These are phyloP conservation scores for Oriolus oriolus DNA, from an alignment of 2,113 vertebrate genomes.

Conservation along the genomic window DNA sequence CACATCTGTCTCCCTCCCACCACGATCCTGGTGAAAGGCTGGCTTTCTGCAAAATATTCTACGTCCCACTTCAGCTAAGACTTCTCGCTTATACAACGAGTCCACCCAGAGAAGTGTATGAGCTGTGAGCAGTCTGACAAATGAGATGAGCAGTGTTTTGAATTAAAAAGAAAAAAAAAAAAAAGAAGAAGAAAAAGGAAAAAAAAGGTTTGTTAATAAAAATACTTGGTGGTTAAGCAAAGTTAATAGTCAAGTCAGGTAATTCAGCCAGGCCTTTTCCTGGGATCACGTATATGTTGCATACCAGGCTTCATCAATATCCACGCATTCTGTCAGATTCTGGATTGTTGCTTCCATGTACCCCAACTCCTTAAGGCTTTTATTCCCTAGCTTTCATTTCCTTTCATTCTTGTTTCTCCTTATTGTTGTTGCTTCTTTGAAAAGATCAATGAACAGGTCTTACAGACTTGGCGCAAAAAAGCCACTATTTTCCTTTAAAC, in stretches of 20 bases:
- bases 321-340: not conserved
- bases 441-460: slow-evolving; percentile 68
- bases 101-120: not conserved
- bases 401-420: slow-evolving; percentile 35
- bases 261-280: not conserved
- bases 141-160: not conserved
- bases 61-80: not conserved
- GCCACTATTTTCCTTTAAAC: slow-evolving; percentile 63
- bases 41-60: not conserved
- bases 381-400: slow-evolving; percentile 58
- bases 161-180: not conserved
- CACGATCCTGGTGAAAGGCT: not conserved
- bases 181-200: not conserved
- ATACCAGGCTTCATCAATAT: not conserved
- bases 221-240: not conserved
- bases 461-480: slow-evolving; percentile 29
- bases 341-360: not conserved
- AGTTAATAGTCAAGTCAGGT: not conserved
- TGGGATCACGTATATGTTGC: accelerated
- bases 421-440: slow-evolving; percentile 51
- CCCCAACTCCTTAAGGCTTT: slow-evolving; percentile 22
- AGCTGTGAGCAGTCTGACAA: not conserved
- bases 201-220: not conserved
- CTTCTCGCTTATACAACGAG: not conserved
- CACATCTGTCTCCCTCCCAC: not conserved